Base-by-base conservation (phyloP, 2,113 vertebrate genomes). In the Eclectus roratus region DNA sequence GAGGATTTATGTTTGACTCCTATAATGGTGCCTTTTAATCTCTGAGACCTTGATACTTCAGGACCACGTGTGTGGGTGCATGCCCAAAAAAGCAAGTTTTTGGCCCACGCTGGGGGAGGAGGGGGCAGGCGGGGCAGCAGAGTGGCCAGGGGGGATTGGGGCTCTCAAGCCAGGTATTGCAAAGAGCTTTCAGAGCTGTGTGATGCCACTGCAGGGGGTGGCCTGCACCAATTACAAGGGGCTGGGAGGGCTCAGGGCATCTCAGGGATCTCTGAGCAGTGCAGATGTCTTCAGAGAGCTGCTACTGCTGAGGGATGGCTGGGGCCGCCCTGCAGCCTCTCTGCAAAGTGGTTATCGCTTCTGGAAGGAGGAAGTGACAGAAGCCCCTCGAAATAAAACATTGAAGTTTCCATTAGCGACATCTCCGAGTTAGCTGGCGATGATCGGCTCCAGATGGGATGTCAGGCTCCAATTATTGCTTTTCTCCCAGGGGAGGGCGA, bases 1-100 rank as follows among this genome's bases (percentile, higher is more conserved):
- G 84, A 94, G 87, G 91, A 96, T 94, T 96, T 95, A 96, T 94
- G 94, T 92, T 80, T 94, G 89, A 89, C 89, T 96, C 94, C 64
- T 91, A 56, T 86, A 85, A 85, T 60, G 79, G 78, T 91, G 84
- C 74, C 91, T 95, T 95, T 97, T 96, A 89, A 96, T 93, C 85
- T 91, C 88, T 0, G 0, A 46, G 93, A 87, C 79, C 79, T 92
- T 1, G 5, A 33, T 84, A 50, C 93, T 86, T 91, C 61, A 88
- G 56, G 47, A 20, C 33, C 4, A 5, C 3, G 11, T 56, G 37
- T 31, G 29, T 8, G 7, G 3, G 29, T 7, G 37, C 21, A 35
- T 8, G 13, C 56, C 71, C 91, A 55, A 35, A 81, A 71, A 55
- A 47, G 23, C 1, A 4, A 84, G 63, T 53, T 14, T 27, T 56